These are phyloP conservation scores for Pherbina coryleti DNA, from an alignment of 2,888 invertebrate species.

Conservation along the genomic window DNA sequence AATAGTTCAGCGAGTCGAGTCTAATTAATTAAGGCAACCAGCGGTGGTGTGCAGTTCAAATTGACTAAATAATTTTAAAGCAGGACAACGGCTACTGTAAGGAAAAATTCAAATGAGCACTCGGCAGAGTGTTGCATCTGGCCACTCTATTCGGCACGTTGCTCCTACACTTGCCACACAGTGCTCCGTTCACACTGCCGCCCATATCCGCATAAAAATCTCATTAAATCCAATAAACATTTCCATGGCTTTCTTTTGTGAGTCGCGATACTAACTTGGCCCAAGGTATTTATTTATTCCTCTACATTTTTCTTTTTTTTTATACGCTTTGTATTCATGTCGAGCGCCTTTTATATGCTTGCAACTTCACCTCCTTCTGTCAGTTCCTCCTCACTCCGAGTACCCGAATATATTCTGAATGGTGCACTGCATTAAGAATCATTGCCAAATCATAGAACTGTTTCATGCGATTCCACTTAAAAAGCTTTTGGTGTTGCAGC, in stretches of 20 bases:
- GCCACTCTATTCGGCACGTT: constrained; percentile 1
- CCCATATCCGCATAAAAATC: constrained; percentile 34
- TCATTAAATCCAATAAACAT: constrained; percentile 44
- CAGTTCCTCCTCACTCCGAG: background rate
- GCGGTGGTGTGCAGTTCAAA: background rate
- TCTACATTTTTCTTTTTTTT: constrained; percentile 24
- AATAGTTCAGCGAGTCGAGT: background rate
- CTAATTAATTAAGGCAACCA: constrained; percentile 18
- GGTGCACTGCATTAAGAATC: constrained; percentile 2
- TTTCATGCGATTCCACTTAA: constrained; percentile 19
- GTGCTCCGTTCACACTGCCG: background rate
- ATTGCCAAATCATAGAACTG: constrained; percentile 23
- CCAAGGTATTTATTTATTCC: constrained; percentile 24
- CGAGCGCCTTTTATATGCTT: background rate
- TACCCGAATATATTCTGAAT: background rate
- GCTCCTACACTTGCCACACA: constrained; percentile 21
- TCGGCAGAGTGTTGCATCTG: background rate
- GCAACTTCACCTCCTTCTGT: background rate
- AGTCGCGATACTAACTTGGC: constrained; percentile 27
- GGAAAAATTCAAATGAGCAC: no score
- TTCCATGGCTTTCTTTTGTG: constrained; percentile 34
- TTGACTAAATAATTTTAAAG: background rate
- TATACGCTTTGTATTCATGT: background rate
- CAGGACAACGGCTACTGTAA: no score
- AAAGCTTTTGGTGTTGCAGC: background rate